phyloP scores from a whole-genome alignment of 2,888 invertebrate species.

The Epicampocera succincta region DNA sequence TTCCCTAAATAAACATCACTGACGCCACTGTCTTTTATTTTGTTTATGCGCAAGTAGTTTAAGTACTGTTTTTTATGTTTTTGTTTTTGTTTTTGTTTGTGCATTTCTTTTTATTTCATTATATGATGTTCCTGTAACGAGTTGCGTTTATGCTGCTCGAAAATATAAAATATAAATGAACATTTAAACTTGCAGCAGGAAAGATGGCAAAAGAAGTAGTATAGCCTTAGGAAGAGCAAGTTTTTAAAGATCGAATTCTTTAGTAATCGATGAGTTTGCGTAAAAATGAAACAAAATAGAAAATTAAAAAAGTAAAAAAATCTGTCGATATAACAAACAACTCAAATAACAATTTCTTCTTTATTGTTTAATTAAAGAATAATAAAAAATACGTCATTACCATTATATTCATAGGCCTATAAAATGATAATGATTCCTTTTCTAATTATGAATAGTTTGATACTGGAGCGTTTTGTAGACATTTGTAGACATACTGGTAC shows the following conservation, averaged over 20 bases:
- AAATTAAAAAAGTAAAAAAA: slow-evolving; percentile 12
- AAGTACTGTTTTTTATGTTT: slow-evolving; percentile 31
- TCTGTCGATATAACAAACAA: slow-evolving; percentile 28
- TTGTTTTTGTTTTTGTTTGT: slow-evolving; percentile 5
- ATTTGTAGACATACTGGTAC: background rate
- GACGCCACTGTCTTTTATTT: slow-evolving; percentile 53
- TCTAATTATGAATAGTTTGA: slow-evolving; percentile 20
- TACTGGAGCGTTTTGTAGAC: slow-evolving; percentile 7
- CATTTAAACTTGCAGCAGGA: slow-evolving; percentile 36
- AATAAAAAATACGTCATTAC: slow-evolving; percentile 54
- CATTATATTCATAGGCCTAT: slow-evolving; percentile 47
- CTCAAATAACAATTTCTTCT: slow-evolving; percentile 54
- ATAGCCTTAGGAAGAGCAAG: slow-evolving; percentile 71
- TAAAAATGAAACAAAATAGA: slow-evolving; percentile 61
- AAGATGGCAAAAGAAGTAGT: slow-evolving; percentile 48
- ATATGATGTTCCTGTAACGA: slow-evolving; percentile 61
- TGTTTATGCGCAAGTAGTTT: slow-evolving; percentile 56
- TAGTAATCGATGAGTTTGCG: slow-evolving; percentile 58
- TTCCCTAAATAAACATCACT: too few relatives aligned
- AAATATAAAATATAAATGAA: slow-evolving; percentile 46
- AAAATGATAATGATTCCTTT: slow-evolving; percentile 47
- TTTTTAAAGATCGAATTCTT: slow-evolving; percentile 70
- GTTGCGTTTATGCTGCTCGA: slow-evolving; percentile 56
- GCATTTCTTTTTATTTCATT: slow-evolving; percentile 51
- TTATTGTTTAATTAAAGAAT: slow-evolving; percentile 62